Conservation (phyloP, 53 echinoderm and acorn worm genomes). For the Zoroaster sp. region DNA sequence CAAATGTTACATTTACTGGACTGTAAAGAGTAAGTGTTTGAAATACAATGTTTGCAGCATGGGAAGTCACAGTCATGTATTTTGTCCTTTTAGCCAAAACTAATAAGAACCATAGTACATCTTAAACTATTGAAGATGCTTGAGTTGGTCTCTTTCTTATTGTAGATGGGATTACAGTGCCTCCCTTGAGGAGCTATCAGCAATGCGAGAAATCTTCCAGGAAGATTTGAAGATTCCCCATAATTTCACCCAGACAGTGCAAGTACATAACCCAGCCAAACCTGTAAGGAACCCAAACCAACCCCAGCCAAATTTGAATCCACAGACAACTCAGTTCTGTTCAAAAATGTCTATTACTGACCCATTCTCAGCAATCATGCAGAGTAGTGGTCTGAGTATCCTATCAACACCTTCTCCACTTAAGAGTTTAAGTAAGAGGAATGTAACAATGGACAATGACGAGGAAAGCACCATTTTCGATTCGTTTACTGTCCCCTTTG, state of each 20-base stretch:
- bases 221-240: conserved; percentile 79
- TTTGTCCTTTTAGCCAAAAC: no score
- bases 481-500: conserved; percentile 44
- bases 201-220: conserved; percentile 64
- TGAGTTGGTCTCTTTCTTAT: neutral
- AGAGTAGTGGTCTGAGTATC: conserved; percentile 21
- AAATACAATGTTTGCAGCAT: no score
- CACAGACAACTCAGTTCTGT: conserved; percentile 84
- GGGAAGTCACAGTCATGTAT: no score
- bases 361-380: conserved; percentile 58
- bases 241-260: conserved; percentile 76
- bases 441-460: conserved; percentile 42
- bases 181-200: conserved; percentile 68
- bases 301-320: conserved; percentile 76
- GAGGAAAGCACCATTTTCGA: conserved; percentile 62
- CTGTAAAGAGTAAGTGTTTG: no score
- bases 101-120: neutral
- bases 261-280: conserved; percentile 74
- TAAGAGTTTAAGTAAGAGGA: conserved; percentile 27
- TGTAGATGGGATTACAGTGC: conserved; percentile 79
- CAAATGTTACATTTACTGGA: no score
- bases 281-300: conserved; percentile 62
- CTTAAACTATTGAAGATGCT: neutral
- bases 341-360: conserved; percentile 74
- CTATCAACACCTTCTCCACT: conserved; percentile 19